Evolutionary conservation across 2,113 vertebrate genomes (phyloP).

Genomic region (Artemisiospiza belli): DNA sequence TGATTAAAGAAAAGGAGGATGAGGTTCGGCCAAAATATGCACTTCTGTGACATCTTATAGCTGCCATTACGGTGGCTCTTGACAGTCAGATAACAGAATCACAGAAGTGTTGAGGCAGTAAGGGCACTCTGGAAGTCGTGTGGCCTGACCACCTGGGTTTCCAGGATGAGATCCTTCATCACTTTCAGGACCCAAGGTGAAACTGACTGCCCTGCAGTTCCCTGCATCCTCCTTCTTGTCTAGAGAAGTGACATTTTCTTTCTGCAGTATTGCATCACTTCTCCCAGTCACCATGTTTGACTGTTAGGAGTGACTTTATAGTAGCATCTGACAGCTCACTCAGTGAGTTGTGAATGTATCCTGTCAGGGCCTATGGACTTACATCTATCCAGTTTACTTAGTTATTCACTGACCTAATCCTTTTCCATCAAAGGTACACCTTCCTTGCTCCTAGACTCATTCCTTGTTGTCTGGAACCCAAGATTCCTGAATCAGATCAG

Average conservation of each 20-base stretch:
- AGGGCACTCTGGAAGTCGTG: background rate
- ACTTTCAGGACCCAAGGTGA: background rate
- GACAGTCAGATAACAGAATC: background rate
- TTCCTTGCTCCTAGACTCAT: background rate
- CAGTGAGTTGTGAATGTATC: background rate
- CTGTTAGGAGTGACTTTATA: background rate
- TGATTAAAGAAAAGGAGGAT: background rate
- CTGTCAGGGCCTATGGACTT: background rate
- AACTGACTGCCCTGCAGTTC: background rate
- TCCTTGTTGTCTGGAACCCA: fast-evolving
- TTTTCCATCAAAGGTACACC: background rate
- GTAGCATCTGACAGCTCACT: background rate
- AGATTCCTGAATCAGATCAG: background rate
- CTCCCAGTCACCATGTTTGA: background rate
- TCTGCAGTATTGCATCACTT: background rate
- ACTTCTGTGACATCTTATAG: background rate
- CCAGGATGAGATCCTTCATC: background rate
- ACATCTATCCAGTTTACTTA: background rate
- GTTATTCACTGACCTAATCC: background rate
- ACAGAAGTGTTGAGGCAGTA: background rate
- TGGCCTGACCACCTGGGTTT: background rate
- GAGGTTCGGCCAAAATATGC: background rate
- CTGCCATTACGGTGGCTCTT: background rate
- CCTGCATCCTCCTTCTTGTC: background rate
- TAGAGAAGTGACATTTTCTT: background rate